These are phyloP conservation scores for Saccostrea cuccullata DNA, from an alignment of 1,140 invertebrate species.

Conservation along the genomic window DNA sequence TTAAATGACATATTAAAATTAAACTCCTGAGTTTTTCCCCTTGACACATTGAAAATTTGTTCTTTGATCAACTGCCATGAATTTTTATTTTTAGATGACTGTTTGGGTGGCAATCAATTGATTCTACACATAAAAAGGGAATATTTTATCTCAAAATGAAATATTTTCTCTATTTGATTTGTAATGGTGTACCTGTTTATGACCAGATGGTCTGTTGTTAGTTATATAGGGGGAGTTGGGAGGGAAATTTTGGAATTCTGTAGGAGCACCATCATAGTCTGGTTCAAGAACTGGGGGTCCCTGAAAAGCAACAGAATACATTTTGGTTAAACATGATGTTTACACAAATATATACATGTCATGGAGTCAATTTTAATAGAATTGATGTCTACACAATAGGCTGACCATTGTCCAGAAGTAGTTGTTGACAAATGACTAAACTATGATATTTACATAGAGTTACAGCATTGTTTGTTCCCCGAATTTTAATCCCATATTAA, in stretches of 20 bases:
- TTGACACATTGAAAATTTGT: neutral
- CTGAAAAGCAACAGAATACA: neutral
- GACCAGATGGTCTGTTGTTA: neutral
- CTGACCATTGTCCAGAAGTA: neutral
- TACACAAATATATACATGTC: neutral
- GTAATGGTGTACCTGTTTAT: neutral
- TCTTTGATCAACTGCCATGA: neutral
- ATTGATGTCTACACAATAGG: neutral
- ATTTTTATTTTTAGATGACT: neutral
- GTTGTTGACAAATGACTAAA: neutral
- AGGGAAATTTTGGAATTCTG: neutral
- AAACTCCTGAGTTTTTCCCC: neutral
- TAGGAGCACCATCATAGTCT: conserved; percentile 7
- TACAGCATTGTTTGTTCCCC: neutral
- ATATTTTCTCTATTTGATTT: neutral
- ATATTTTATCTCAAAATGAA: too few relatives aligned
- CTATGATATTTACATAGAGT: conserved; percentile 4
- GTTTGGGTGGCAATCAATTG: too few relatives aligned
- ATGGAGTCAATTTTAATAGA: conserved; percentile 26
- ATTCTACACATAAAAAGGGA: too few relatives aligned
- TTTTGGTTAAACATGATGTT: conserved; percentile 8
- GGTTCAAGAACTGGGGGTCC: neutral
- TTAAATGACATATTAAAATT: neutral
- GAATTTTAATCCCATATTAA: conserved; percentile 32
- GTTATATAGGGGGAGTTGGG: neutral